Conservation (phyloP, 1,140 invertebrate species). For the Hycleus phaleratus region DNA sequence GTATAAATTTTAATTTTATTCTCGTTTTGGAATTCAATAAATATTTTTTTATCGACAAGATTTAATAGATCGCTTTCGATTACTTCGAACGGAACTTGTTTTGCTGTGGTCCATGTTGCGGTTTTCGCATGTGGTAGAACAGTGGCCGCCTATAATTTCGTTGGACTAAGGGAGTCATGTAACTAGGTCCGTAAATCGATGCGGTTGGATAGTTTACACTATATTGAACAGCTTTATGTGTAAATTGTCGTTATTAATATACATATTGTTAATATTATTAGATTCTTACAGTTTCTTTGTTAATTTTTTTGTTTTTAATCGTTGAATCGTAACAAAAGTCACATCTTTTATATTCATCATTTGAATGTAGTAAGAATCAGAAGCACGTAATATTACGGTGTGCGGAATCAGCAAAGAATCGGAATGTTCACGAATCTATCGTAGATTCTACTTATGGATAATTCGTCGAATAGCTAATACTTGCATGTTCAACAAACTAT, state of each 20-base stretch:
- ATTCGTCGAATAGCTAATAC: slow-evolving; percentile 9
- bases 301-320: too few relatives aligned
- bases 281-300: too few relatives aligned
- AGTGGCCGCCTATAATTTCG: slow-evolving; percentile 9
- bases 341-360: background rate
- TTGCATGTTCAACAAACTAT: slow-evolving; percentile 3
- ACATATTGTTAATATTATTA: too few relatives aligned
- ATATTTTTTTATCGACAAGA: too few relatives aligned
- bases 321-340: too few relatives aligned
- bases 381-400: slow-evolving; percentile 6
- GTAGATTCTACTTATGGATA: slow-evolving; percentile 15
- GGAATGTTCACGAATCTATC: slow-evolving; percentile 10
- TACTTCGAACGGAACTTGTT: too few relatives aligned
- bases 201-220: slow-evolving; percentile 13
- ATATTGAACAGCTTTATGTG: slow-evolving; percentile 4
- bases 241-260: background rate
- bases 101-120: slow-evolving; percentile 4
- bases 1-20: background rate
- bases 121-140: slow-evolving; percentile 3
- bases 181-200: slow-evolving; percentile 14
- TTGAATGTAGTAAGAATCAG: background rate
- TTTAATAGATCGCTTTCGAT: too few relatives aligned
- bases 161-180: slow-evolving; percentile 5
- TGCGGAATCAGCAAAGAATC: slow-evolving; percentile 11
- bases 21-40: too few relatives aligned